Conservation (phyloP, 1,140 invertebrate genomes). For the Drosophila nigrodunni region DNA sequence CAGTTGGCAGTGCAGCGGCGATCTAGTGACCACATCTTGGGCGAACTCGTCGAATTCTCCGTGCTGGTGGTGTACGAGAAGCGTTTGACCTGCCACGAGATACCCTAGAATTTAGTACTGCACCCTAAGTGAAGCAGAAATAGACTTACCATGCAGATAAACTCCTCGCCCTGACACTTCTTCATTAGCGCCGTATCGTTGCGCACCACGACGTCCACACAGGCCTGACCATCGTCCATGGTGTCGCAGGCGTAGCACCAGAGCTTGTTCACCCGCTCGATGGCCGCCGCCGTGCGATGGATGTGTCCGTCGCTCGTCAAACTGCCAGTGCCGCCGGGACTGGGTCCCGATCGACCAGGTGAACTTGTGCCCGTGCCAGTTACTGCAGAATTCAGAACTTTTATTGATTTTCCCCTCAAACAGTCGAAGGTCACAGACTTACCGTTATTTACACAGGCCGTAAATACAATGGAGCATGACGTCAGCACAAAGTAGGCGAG, state of each 20-base stretch:
- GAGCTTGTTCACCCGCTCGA: slow-evolving; percentile 89
- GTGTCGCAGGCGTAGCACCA: slow-evolving; percentile 93
- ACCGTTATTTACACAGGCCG: slow-evolving; percentile 75
- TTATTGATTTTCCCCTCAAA: slow-evolving; percentile 74
- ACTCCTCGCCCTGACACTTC: slow-evolving; percentile 90
- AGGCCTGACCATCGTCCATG: slow-evolving; percentile 88
- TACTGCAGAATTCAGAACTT: slow-evolving; percentile 35
- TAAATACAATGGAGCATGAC: slow-evolving; percentile 72
- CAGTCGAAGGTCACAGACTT: slow-evolving; percentile 50
- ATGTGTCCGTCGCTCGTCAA: slow-evolving; percentile 78
- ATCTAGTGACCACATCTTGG: slow-evolving; percentile 92
- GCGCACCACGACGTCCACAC: slow-evolving; percentile 87
- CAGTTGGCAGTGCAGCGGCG: slow-evolving; percentile 92
- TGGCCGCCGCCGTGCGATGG: slow-evolving; percentile 91
- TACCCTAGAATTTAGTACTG: background rate
- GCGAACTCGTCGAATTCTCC: slow-evolving; percentile 90
- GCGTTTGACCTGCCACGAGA: slow-evolving; percentile 89
- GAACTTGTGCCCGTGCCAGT: slow-evolving; percentile 86
- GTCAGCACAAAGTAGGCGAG: slow-evolving; percentile 69
- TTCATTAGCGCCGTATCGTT: slow-evolving; percentile 88
- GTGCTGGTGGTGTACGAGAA: slow-evolving; percentile 93
- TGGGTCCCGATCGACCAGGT: slow-evolving; percentile 53
- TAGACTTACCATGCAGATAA: slow-evolving; percentile 90
- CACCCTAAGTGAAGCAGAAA: background rate
- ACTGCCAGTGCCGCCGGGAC: slow-evolving; percentile 27